These are phyloP conservation scores for Mormyrops attenuatus DNA, from an alignment of 2,797 vertebrate species.

Conservation along the genomic window DNA sequence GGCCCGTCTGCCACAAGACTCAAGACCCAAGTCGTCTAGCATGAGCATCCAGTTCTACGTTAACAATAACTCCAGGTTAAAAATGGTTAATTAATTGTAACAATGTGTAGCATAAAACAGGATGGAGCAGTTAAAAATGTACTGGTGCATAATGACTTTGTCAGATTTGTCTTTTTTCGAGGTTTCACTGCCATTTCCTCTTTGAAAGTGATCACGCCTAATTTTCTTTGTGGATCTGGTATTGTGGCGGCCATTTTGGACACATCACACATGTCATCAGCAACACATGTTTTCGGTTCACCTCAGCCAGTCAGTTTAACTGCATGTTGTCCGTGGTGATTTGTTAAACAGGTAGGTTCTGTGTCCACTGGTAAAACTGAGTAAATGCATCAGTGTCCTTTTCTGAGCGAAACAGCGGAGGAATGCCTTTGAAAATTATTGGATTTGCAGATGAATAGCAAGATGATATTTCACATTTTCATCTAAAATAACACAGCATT, in stretches of 20 bases:
- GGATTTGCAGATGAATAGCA: background rate
- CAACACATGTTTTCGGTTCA: background rate
- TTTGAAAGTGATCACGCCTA: background rate
- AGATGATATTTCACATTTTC: slow-evolving; percentile 1
- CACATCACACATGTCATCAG: background rate
- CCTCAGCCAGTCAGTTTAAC: background rate
- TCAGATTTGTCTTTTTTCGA: background rate
- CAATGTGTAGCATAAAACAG: background rate
- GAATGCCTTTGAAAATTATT: slow-evolving; percentile 1
- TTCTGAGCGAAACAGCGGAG: background rate
- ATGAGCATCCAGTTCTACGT: background rate
- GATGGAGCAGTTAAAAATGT: background rate
- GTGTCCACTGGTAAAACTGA: background rate
- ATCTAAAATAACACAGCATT: background rate
- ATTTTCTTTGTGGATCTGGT: background rate
- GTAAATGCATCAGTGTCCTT: background rate
- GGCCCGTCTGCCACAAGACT: background rate
- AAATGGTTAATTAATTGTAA: background rate
- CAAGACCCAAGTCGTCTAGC: background rate
- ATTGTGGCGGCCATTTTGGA: background rate
- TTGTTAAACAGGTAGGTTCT: background rate
- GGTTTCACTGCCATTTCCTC: background rate
- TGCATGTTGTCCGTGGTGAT: background rate
- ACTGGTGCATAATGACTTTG: background rate
- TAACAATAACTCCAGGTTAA: background rate